A percentile compares a stretch with the other conserved stretches of the same genome.
These are phyloP conservation scores for Rallus crepitans DNA, from an alignment of 2,797 vertebrate species.

Conservation along the genomic window DNA sequence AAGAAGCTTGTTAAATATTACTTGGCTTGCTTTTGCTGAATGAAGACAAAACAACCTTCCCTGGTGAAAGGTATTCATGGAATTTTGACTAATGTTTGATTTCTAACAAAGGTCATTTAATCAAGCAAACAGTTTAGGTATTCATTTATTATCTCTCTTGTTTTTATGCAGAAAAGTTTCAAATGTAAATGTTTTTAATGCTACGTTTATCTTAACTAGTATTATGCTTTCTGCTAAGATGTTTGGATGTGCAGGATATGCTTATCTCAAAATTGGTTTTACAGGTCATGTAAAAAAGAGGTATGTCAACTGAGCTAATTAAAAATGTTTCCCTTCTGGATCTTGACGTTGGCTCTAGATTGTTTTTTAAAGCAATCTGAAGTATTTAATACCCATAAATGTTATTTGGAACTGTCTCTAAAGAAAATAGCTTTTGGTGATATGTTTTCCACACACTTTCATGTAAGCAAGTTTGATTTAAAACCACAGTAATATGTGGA, in stretches of 20 bases:
- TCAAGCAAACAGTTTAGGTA: conserved; percentile 31
- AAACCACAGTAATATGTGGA: background rate
- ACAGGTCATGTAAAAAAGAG: conserved; percentile 11
- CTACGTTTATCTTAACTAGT: conserved; percentile 24
- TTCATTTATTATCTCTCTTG: conserved; percentile 17
- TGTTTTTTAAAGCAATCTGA: background rate
- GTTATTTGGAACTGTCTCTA: conserved; percentile 2
- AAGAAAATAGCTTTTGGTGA: background rate
- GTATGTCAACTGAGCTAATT: background rate
- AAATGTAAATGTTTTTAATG: conserved; percentile 31
- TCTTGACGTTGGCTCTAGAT: conserved; percentile 5
- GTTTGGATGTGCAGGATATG: conserved; percentile 12
- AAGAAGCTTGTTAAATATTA: background rate
- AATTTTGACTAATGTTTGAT: background rate
- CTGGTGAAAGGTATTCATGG: background rate
- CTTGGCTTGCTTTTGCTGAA: background rate
- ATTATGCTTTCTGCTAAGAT: conserved; percentile 1
- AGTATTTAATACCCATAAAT: background rate
- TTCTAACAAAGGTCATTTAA: conserved; percentile 15
- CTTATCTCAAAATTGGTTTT: conserved; percentile 55
- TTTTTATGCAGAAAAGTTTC: conserved; percentile 17
- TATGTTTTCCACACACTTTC: background rate
- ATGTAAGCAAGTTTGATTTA: background rate
- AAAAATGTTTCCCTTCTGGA: conserved; percentile 28
- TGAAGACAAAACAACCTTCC: conserved; percentile 33